These are phyloP conservation scores for Oriolus oriolus DNA, from an alignment of 2,113 vertebrate genomes.

Conservation along the genomic window DNA sequence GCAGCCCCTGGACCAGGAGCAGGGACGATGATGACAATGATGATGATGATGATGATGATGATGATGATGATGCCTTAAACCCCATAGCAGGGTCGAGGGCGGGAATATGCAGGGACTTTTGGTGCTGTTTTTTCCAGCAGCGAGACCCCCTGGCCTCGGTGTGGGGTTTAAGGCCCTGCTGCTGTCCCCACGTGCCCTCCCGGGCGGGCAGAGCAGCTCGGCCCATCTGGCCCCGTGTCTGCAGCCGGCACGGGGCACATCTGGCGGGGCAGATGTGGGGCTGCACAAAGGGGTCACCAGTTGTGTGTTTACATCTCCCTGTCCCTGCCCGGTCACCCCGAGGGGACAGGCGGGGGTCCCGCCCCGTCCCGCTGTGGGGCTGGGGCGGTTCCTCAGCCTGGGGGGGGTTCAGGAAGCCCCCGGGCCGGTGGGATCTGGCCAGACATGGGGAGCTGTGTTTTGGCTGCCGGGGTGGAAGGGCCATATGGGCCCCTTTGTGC, in stretches of 20 bases:
- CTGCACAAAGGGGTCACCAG: neutral
- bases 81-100: no score
- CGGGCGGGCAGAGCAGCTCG: fast-evolving
- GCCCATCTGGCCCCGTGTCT: neutral
- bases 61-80: neutral
- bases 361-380: fast-evolving
- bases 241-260: neutral
- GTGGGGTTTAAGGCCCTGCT: neutral
- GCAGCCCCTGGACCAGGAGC: neutral
- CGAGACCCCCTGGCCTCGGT: fast-evolving
- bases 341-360: fast-evolving
- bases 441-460: neutral
- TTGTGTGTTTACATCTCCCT: neutral
- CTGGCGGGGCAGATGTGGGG: slow-evolving; percentile 5
- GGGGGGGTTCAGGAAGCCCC: neutral
- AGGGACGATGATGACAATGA: no score
- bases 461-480: neutral
- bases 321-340: fast-evolving
- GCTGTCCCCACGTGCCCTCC: neutral
- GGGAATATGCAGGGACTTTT: neutral
- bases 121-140: neutral
- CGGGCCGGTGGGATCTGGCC: fast-evolving
- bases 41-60: neutral
- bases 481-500: slow-evolving; percentile 9
- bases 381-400: neutral